Conservation (phyloP, 2,797 vertebrate genomes). For the Pseudochromis fuscus region DNA sequence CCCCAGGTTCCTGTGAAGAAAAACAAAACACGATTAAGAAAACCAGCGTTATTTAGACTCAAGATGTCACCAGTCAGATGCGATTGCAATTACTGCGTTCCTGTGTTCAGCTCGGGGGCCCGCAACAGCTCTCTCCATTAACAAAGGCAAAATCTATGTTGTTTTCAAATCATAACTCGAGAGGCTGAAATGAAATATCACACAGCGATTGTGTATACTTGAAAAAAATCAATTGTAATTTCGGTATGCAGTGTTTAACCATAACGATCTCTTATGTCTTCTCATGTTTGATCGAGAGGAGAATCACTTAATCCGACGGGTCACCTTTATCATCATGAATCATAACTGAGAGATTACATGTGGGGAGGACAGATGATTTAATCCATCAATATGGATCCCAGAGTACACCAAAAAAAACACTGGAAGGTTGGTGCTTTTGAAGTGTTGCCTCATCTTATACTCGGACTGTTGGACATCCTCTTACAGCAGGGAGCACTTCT, state of each 20-base stretch:
- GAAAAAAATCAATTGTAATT: conserved; percentile 29
- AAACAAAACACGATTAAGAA: conserved; percentile 59
- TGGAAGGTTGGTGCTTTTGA: conserved; percentile 9
- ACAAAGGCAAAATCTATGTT: conserved; percentile 25
- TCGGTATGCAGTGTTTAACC: conserved; percentile 1
- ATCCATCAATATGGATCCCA: conserved; percentile 18
- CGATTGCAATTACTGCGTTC: conserved; percentile 6
- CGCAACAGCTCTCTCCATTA: conserved; percentile 2
- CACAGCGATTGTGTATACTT: background rate
- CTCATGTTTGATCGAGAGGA: conserved; percentile 2
- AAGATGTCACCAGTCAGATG: conserved; percentile 32
- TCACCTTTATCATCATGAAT: conserved; percentile 50
- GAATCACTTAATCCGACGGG: conserved; percentile 10
- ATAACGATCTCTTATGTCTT: background rate
- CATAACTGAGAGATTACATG: conserved; percentile 30
- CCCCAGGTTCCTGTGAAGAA: conserved; percentile 92
- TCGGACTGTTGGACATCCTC: conserved; percentile 25
- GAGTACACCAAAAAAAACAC: conserved; percentile 21
- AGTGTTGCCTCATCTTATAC: conserved; percentile 20
- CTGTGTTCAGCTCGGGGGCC: background rate
- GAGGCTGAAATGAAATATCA: conserved; percentile 5
- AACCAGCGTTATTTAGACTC: conserved; percentile 25
- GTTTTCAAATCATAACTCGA: conserved; percentile 5
- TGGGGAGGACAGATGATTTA: conserved; percentile 19
- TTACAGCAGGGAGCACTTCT: conserved; percentile 45